A percentile compares a stretch with the other conserved stretches of the same genome.
Evolutionary conservation across 2,113 vertebrate species (phyloP).

Genomic region (Uropsilus gracilis): DNA sequence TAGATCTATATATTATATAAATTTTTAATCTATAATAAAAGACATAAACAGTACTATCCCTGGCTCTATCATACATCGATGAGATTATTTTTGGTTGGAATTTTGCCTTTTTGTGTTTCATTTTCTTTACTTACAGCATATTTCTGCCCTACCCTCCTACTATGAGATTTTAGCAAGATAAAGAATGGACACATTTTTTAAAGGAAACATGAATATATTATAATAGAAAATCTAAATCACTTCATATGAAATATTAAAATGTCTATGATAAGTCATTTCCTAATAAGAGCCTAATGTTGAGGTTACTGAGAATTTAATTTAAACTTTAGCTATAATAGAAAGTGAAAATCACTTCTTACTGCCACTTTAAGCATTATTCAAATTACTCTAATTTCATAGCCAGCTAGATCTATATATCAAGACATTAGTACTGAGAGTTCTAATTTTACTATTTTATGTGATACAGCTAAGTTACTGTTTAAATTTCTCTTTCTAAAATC

Average conservation of each 20-base stretch:
- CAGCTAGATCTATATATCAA: not conserved
- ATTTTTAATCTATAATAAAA: not conserved
- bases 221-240: slow-evolving; percentile 36
- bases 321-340: slow-evolving; percentile 40
- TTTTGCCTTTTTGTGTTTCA: not conserved
- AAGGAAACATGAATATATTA: slow-evolving; percentile 23
- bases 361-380: slow-evolving; percentile 42
- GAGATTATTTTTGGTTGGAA: not conserved
- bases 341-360: slow-evolving; percentile 17
- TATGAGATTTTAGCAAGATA: not conserved
- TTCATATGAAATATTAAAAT: slow-evolving; percentile 61
- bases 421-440: not conserved
- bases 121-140: slow-evolving; percentile 26
- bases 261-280: slow-evolving; percentile 39
- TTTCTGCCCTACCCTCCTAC: not conserved
- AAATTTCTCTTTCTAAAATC: not conserved
- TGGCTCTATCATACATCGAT: not conserved
- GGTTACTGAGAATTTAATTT: slow-evolving; percentile 60
- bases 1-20: not conserved
- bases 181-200: not conserved
- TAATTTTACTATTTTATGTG: not conserved
- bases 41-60: not conserved
- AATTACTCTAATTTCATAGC: slow-evolving; percentile 7
- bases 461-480: not conserved
- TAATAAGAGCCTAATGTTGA: slow-evolving; percentile 42